Evolutionary conservation across 2,113 vertebrate species (phyloP), one percentile per base, ranked within the genome.

Genomic region (Hippolais icterina): DNA sequence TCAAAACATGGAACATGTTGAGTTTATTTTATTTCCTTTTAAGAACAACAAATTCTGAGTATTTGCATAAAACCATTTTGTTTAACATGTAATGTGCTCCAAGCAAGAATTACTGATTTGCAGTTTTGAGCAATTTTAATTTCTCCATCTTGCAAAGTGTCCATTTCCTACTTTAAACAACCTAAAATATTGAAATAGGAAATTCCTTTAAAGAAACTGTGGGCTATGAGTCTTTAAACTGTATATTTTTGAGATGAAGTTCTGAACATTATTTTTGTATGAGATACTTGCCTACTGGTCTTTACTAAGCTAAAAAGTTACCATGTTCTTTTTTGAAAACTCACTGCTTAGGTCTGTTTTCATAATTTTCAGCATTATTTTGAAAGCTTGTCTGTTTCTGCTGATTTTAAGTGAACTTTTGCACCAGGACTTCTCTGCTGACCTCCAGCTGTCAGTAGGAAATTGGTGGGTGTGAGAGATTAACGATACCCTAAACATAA

Each of bases 391-490:
- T 95, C 84, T 93, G 74, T 63, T 97, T 94, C 87, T 87, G 74
- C 96, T 96, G 95, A 89, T 95, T 96, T 63, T 72, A 64, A 80
- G 49, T 97, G 92, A 98, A 97, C 63, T 94, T 96, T 95, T 98
- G 89, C 89, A 93, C 83, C 87, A 87, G 54, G 91, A 37, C 94
- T 97, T 96, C 2, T 16, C 87, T 97, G 57, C 74, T 97, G 95
- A 95, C 97, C 46, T 88, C 79, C 92, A 89, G 78, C 93, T 96
- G 91, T 96, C 95, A 71, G 93, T 90, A 97, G 96, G 96, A 98
- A 97, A 97, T 98, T 92, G 94, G 86, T 97, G 96, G 95, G 94
- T 97, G 90, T 97, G 97, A 96, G 88, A 97, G 96, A 97, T 97
- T 97, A 97, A 96, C 52, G 64, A 87, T 96, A 93, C 93, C 95